Evolutionary conservation across 2,113 vertebrate genomes (phyloP), one percentile per base, ranked within the genome.

Genomic region (Pantherophis guttatus): DNA sequence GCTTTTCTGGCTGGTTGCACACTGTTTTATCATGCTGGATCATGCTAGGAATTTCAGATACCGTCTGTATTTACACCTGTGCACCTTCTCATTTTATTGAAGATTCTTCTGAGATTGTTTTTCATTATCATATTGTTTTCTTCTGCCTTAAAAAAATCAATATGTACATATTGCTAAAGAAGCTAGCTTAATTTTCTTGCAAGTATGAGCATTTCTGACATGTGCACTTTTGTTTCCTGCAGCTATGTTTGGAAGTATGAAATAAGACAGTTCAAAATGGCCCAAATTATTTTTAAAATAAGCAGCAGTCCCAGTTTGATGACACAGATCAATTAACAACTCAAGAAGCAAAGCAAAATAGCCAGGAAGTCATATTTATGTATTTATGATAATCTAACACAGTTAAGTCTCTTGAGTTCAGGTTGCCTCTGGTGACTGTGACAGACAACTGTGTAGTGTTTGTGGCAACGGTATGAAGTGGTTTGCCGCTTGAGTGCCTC

Each of bases 381-480:
- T 52, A 87, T 24, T 62, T 92, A 53, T 92, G 86, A 92, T 87
- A 87, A 92, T 87, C 26, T n/a, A 62, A 44, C 75, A 81, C 15
- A 44, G 75, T 44, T 81, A 44, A 81, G 75, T 44, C 33, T 81
- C 33, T 59, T 81, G 75, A 81, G 75, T 81, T 81, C 75, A 81
- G 33, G 17, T 81, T 81, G 75, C 17, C 75, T 44, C 75, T 44
- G 33, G 33, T 81, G 75, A 39, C 15, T 44, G 5, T 81, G 33
- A 81, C 75, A 81, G 33, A 81, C 33, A 39, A 81, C 33, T 81
- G 75, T 39, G 33, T 81, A 81, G 75, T 81, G 21, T 81, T 10
- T 81, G 75, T 81, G 75, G 33, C 33, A 81, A 81, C 33, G 9
- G 75, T 44, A 81, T 81, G 75, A 81, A 81, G 33, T 81, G 33